A percentile compares a stretch with the other conserved stretches of the same genome.
Conservation (phyloP, 2,113 vertebrate species). For the Nibea coibor region DNA sequence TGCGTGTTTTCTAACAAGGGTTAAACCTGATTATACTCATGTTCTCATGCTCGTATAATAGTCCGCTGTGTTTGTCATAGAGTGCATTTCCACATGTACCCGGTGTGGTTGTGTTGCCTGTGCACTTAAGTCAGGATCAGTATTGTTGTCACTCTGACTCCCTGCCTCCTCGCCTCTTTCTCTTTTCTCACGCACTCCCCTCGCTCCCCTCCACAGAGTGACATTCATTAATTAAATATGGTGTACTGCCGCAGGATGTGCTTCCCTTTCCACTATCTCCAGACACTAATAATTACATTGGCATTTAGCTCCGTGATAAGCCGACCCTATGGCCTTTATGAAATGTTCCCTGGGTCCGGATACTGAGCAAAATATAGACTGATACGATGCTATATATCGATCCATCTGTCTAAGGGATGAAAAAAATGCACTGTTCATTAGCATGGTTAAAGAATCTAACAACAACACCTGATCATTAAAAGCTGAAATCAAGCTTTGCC, state of each 20-base stretch:
- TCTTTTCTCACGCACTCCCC: slow-evolving; percentile 48
- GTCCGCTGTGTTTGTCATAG: slow-evolving; percentile 26
- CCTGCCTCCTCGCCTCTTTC: slow-evolving; percentile 27
- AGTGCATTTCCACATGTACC: slow-evolving; percentile 30
- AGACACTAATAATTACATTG: slow-evolving; percentile 86
- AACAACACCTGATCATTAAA: slow-evolving; percentile 45
- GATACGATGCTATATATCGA: slow-evolving; percentile 68
- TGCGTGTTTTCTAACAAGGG: slow-evolving; percentile 5
- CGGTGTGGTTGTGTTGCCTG: slow-evolving; percentile 24
- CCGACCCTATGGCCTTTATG: slow-evolving; percentile 80
- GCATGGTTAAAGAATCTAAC: slow-evolving; percentile 40
- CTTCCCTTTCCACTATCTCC: slow-evolving; percentile 78
- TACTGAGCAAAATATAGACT: slow-evolving; percentile 77
- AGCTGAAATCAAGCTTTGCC: slow-evolving; percentile 33
- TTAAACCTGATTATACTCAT: slow-evolving; percentile 14
- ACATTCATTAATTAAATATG: slow-evolving; percentile 87
- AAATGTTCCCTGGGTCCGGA: slow-evolving; percentile 76
- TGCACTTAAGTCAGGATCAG: slow-evolving; percentile 50
- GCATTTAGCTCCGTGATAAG: slow-evolving; percentile 82
- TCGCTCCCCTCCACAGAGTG: slow-evolving; percentile 71
- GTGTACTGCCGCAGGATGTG: slow-evolving; percentile 77
- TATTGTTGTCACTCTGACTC: slow-evolving; percentile 57
- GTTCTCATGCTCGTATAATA: slow-evolving; percentile 25
- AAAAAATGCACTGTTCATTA: slow-evolving; percentile 56
- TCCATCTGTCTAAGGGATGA: slow-evolving; percentile 50